Percentiles rank a stretch among this genome's conserved stretches.
Conservation (phyloP, 2,113 vertebrate species). For the Plestiodon gilberti region DNA sequence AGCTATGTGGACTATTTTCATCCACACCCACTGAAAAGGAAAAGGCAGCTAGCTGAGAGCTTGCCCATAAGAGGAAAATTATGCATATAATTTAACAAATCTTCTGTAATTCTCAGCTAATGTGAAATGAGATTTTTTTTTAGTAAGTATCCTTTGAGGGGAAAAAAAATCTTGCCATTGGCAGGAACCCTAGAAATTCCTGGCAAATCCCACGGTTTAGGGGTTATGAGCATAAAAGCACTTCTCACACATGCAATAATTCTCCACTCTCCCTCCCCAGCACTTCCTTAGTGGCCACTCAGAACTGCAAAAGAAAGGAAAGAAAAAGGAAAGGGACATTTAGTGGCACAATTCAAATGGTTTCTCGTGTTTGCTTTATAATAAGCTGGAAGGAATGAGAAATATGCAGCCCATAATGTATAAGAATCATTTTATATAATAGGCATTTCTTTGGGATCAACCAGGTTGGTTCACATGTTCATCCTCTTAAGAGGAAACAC, state of each 20-base stretch:
- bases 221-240: conserved; percentile 31
- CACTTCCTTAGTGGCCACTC: not conserved
- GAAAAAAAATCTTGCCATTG: conserved; percentile 33
- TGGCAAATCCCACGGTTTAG: not conserved
- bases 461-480: not conserved
- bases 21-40: conserved; percentile 48
- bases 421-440: not conserved
- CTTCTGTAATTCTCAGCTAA: conserved; percentile 39
- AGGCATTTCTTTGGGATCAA: not conserved
- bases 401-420: not conserved
- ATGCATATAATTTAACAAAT: conserved; percentile 35
- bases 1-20: conserved; percentile 45
- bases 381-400: not conserved
- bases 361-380: not conserved
- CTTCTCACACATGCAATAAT: not conserved
- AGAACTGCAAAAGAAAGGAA: not conserved
- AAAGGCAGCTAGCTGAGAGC: conserved; percentile 25
- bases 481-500: not conserved
- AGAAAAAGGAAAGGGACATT: not conserved
- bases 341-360: not conserved
- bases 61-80: conserved; percentile 57
- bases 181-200: conserved; percentile 4
- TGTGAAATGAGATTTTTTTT: conserved; percentile 29
- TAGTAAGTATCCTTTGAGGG: conserved; percentile 42
- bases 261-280: not conserved